phyloP scores from a whole-genome alignment of 2,888 invertebrate genomes.

The Polydrusus pterygomalis region DNA sequence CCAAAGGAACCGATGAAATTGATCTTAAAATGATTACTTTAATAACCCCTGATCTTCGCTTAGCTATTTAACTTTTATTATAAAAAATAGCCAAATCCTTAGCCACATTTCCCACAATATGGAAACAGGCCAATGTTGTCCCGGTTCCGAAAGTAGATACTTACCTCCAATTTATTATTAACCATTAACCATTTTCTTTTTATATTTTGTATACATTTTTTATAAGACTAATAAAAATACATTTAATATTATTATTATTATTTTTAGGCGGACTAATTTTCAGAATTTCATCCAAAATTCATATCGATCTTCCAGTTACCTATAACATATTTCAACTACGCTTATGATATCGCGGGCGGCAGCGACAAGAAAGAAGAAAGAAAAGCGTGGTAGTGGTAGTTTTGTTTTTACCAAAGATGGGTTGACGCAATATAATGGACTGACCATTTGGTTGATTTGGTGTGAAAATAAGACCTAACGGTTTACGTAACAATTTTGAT shows the following conservation, averaged over 20 bases:
- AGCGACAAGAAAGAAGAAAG: constrained; percentile 8
- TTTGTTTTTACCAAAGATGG: constrained; percentile 35
- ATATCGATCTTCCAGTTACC: no score
- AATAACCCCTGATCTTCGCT: not conserved
- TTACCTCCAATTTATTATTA: no score
- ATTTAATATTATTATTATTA: no score
- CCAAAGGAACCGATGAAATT: not conserved
- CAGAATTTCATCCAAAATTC: not conserved
- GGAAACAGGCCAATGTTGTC: not conserved
- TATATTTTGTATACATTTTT: no score
- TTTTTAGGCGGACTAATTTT: no score
- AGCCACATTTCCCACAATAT: not conserved
- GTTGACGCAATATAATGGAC: constrained; percentile 35
- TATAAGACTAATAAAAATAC: not conserved
- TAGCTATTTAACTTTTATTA: constrained; percentile 5
- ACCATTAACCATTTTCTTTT: no score
- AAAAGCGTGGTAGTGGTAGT: not conserved
- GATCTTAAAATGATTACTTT: not conserved
- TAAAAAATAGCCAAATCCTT: not conserved
- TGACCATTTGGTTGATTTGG: constrained; percentile 44
- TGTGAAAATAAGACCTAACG: constrained; percentile 44
- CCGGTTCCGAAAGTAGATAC: not conserved
- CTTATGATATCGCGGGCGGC: constrained; percentile 20
- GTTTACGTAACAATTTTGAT: constrained; percentile 24
- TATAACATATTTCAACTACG: constrained; percentile 14